phyloP scores from a whole-genome alignment of 2,888 invertebrate species.

The Xestia ashworthii region DNA sequence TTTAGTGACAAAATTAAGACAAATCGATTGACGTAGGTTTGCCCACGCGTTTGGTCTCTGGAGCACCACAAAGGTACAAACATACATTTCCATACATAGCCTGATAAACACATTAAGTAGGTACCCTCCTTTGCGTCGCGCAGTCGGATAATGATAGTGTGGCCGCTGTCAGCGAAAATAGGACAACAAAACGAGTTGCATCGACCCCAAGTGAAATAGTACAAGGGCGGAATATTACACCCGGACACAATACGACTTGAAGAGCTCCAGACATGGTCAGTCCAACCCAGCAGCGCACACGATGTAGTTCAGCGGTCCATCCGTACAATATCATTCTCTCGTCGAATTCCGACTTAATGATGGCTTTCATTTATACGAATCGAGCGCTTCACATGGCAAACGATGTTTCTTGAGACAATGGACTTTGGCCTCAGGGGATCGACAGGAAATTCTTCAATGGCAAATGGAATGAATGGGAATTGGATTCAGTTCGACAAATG shows the following conservation, averaged over 20 bases:
- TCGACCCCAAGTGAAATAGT: too few relatives aligned
- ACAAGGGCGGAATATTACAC: too few relatives aligned
- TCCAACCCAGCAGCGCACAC: neutral
- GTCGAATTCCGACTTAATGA: slow-evolving; percentile 25
- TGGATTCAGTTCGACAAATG: neutral
- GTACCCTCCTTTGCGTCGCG: neutral
- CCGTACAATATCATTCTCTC: neutral
- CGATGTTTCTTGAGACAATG: slow-evolving; percentile 4
- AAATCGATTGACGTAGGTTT: neutral
- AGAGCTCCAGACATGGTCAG: neutral
- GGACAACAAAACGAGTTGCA: too few relatives aligned
- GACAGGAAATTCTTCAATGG: neutral
- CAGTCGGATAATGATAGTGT: neutral
- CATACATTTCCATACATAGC: too few relatives aligned
- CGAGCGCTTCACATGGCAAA: slow-evolving; percentile 2
- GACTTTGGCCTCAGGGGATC: neutral
- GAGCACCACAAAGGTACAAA: neutral
- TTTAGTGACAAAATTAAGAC: neutral
- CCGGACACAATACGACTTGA: neutral
- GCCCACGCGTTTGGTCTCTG: neutral
- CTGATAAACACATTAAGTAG: neutral
- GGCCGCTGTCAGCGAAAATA: too few relatives aligned
- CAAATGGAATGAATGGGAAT: slow-evolving; percentile 12
- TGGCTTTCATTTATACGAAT: slow-evolving; percentile 36
- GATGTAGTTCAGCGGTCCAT: neutral